Base-by-base conservation (phyloP, 92 coral and sea anemone species). In the Actinernus sp. region DNA sequence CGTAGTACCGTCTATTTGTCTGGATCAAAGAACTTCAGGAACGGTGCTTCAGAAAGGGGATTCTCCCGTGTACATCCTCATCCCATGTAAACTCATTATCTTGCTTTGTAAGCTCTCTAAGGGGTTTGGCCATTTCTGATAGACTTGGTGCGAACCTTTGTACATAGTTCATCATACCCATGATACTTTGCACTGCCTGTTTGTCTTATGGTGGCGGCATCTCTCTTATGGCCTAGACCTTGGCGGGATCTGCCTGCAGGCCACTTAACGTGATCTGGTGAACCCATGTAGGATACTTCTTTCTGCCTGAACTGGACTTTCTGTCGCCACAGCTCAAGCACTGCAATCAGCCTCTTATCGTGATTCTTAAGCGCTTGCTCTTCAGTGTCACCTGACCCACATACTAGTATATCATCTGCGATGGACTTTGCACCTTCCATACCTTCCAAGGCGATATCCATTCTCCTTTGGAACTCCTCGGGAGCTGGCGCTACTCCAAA, bases 401-500 rank as follows among this genome's bases (percentile, higher is more conserved):
- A 87, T 2, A 81, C 76, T 13, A 81, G 84, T 26, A 80, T 79
- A 63, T 86, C 87, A 40, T 85, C 88, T 11, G 87, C 92, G 4
- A 86, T 86, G 9, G 77, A 80, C 55, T 81, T 82, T 27, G 60
- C 62, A 0, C 93, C 89, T 16, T 79, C 66, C 1, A 82, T 82
- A 7, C 73, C 82, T 27, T 60, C 73, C 48, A 82, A 61, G 28
- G 68, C 78, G 7, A 73, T 68, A 40, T 76, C 88, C 5, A 82
- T 67, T 55, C 89, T 62, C 31, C 83, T 64, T 43, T 88, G 89
- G 38, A 82, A 88, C 55, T 88, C 93, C 34, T 88, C 89, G 0
- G 85, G 93, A 9, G 85, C 88, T 0, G 83, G 72, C 0, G 83
- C 53, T 20, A 86, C 19, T 14, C 88, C 77, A 25, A 87, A 87